These are phyloP conservation scores for Antennarius maculatus DNA, from an alignment of 2,797 vertebrate species.

Conservation along the genomic window DNA sequence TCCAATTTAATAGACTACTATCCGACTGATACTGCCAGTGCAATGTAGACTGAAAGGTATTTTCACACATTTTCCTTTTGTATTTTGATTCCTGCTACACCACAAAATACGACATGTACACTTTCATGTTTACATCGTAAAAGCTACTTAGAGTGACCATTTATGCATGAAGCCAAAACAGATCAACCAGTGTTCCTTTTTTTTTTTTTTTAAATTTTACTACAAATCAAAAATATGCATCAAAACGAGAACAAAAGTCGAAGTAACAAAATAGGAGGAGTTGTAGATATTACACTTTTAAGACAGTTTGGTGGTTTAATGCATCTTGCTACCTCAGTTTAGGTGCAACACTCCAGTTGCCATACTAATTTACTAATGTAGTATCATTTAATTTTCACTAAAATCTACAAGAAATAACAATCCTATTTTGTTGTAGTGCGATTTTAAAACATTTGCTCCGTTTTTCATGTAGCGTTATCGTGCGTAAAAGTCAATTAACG, in stretches of 20 bases:
- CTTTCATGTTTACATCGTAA: not conserved
- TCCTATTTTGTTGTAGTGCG: not conserved
- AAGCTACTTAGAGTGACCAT: not conserved
- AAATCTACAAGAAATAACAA: not conserved
- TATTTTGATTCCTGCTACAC: not conserved
- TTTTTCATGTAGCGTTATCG: not conserved
- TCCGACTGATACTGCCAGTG: too few species aligned
- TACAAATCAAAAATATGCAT: conserved; percentile 1
- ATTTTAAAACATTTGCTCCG: not conserved
- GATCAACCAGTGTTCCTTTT: conserved; percentile 4
- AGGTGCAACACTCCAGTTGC: not conserved
- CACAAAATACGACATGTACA: not conserved
- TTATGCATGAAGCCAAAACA: not conserved
- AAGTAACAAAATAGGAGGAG: not conserved
- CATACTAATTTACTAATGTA: not conserved
- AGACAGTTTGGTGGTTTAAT: conserved; percentile 24
- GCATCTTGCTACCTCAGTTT: conserved; percentile 4
- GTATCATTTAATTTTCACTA: rapidly evolving
- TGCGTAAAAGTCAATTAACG: conserved; percentile 52
- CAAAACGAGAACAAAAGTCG: not conserved
- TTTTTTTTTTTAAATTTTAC: too few species aligned
- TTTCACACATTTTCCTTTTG: not conserved
- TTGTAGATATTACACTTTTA: too few species aligned
- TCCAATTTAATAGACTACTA: too few species aligned
- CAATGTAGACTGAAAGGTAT: too few species aligned